These are phyloP conservation scores for Laothoe populi DNA, from an alignment of 2,888 invertebrate species.

Conservation along the genomic window DNA sequence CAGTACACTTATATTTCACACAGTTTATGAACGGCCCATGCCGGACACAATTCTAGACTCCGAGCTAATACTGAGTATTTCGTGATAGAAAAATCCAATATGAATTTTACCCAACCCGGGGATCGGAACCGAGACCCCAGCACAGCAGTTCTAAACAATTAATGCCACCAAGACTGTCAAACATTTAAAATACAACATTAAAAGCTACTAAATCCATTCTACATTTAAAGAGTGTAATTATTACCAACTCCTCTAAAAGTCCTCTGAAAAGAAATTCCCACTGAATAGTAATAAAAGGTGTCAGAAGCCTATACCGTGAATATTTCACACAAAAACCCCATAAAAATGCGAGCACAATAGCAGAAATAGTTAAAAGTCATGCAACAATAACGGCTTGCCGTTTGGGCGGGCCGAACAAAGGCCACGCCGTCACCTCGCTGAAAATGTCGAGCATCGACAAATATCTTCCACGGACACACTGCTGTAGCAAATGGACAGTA, in stretches of 20 bases:
- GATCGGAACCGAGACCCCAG: no score
- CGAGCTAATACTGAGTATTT: no score
- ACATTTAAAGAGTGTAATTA: not conserved
- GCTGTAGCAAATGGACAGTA: slow-evolving; percentile 13
- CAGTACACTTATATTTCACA: no score
- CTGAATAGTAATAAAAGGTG: slow-evolving; percentile 37
- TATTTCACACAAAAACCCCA: slow-evolving; percentile 45
- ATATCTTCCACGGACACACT: slow-evolving; percentile 52
- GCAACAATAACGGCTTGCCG: slow-evolving; percentile 61
- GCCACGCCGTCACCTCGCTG: slow-evolving; percentile 51
- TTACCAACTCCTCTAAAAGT: not conserved
- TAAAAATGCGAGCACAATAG: slow-evolving; percentile 49
- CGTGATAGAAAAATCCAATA: no score
- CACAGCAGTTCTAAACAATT: no score
- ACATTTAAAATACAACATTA: not conserved
- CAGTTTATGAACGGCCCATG: no score
- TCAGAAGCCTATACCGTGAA: slow-evolving; percentile 35
- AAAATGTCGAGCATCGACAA: slow-evolving; percentile 61
- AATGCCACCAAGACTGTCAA: no score
- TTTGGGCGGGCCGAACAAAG: slow-evolving; percentile 62
- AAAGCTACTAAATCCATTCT: not conserved
- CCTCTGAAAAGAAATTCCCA: slow-evolving; percentile 16
- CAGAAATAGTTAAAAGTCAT: slow-evolving; percentile 55
- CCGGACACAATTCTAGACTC: no score
- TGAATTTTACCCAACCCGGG: no score